Conservation (phyloP, 2,797 vertebrate genomes). For the Tolypeutes matacus region DNA sequence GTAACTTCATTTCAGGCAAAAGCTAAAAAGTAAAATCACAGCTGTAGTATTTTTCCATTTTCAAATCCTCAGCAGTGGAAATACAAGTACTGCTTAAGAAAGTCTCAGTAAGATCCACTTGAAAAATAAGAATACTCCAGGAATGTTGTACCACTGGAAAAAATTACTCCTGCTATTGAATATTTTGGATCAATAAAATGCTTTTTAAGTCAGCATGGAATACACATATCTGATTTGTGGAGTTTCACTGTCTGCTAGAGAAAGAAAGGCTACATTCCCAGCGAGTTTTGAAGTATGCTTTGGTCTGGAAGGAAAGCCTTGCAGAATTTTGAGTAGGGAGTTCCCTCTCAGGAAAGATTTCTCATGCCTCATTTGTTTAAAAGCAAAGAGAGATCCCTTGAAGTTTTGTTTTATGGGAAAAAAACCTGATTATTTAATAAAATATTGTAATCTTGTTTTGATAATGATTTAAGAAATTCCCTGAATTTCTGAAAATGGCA, state of each 20-base stretch:
- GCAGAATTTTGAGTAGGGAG: not conserved
- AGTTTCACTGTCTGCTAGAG: not conserved
- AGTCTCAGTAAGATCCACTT: not conserved
- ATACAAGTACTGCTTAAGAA: not conserved
- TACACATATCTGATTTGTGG: not conserved
- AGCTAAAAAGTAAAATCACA: not conserved
- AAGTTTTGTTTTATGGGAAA: constrained; percentile 39
- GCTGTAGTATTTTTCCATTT: not conserved
- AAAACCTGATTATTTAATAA: constrained; percentile 1
- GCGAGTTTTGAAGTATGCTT: constrained; percentile 7
- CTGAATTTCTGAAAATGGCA: not conserved
- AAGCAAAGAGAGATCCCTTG: not conserved
- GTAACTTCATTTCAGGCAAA: not conserved
- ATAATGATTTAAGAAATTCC: not conserved
- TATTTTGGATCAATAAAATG: constrained; percentile 4
- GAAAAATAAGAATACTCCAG: not conserved
- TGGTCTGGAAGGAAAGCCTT: not conserved
- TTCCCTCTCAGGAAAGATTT: not conserved
- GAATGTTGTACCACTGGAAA: not conserved
- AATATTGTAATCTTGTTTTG: not conserved
- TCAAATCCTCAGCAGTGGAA: not conserved
- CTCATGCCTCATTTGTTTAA: not conserved
- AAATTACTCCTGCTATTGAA: not conserved
- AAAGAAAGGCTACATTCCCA: constrained; percentile 48
- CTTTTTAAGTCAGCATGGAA: constrained; percentile 47